A percentile compares a stretch with the other conserved stretches of the same genome.
These are phyloP conservation scores for Pogonocherus hispidulus DNA, from an alignment of 2,888 invertebrate genomes.

Conservation along the genomic window DNA sequence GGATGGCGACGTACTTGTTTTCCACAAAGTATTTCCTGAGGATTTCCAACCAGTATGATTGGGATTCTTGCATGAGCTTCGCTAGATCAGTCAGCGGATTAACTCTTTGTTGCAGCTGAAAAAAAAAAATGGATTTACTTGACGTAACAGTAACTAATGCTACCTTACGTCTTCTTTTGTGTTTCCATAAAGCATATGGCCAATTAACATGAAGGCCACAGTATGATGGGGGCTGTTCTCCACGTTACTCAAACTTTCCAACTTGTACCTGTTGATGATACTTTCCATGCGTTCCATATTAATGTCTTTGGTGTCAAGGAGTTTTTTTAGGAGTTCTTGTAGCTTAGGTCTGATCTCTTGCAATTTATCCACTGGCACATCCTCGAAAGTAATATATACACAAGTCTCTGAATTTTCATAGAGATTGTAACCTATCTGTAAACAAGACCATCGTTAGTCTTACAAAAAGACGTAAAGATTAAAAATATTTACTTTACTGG, in stretches of 20 bases:
- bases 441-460: conserved; percentile 2
- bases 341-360: conserved; percentile 74
- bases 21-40: conserved; percentile 78
- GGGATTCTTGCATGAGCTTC: conserved; percentile 74
- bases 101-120: conserved; percentile 77
- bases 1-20: conserved; percentile 75
- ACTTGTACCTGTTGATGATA: conserved; percentile 79
- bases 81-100: conserved; percentile 77
- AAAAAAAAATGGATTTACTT: conserved; percentile 26
- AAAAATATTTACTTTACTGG: conserved; percentile 77
- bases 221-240: conserved; percentile 85
- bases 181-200: conserved; percentile 87
- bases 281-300: conserved; percentile 83
- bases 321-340: conserved; percentile 68
- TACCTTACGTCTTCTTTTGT: conserved; percentile 79
- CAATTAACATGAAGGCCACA: conserved; percentile 83
- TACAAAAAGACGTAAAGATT: conserved; percentile 22
- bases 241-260: conserved; percentile 79
- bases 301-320: conserved; percentile 71
- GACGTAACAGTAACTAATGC: not conserved
- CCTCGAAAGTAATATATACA: conserved; percentile 80
- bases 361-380: conserved; percentile 81
- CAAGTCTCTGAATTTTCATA: conserved; percentile 81
- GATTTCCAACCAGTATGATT: conserved; percentile 80
- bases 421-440: conserved; percentile 77